Evolutionary conservation across 2,113 vertebrate genomes (phyloP).

Genomic region (Gavia stellata): DNA sequence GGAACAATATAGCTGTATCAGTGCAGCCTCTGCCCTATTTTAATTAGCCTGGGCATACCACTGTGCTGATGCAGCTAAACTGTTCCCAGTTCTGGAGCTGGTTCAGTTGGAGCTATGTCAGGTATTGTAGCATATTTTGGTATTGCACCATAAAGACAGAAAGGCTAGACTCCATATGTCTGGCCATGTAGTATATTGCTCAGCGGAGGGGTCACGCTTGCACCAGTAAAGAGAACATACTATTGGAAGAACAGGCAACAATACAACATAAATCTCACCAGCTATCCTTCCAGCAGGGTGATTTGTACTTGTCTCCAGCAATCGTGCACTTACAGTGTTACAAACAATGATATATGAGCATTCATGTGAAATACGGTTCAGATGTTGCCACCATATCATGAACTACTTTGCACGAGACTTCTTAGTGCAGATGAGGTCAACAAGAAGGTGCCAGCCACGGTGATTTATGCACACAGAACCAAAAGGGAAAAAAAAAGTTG

Average conservation of each 20-base stretch:
- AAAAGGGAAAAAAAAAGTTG: background rate
- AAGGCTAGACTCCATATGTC: slow-evolving; percentile 20
- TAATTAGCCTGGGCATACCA: slow-evolving; percentile 50
- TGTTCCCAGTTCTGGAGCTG: slow-evolving; percentile 31
- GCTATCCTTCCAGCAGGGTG: background rate
- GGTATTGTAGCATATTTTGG: slow-evolving; percentile 16
- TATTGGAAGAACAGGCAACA: background rate
- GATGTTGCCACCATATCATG: background rate
- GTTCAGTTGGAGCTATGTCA: slow-evolving; percentile 44
- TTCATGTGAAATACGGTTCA: background rate
- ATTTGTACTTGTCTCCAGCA: slow-evolving; percentile 23
- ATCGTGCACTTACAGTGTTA: background rate
- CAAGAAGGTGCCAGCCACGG: background rate
- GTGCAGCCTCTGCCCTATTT: slow-evolving; percentile 52
- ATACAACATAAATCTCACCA: background rate
- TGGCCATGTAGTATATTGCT: background rate
- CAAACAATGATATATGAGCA: background rate
- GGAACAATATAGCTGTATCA: slow-evolving; percentile 12
- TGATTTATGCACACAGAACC: background rate
- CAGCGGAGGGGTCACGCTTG: background rate
- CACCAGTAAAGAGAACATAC: background rate
- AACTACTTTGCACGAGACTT: background rate
- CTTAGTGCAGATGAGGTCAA: background rate
- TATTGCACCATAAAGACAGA: slow-evolving; percentile 26
- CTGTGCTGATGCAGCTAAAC: slow-evolving; percentile 44